A percentile compares a stretch with the other conserved stretches of the same genome.
Conservation (phyloP, 2,888 invertebrate genomes). For the Ormyrus labotus region DNA sequence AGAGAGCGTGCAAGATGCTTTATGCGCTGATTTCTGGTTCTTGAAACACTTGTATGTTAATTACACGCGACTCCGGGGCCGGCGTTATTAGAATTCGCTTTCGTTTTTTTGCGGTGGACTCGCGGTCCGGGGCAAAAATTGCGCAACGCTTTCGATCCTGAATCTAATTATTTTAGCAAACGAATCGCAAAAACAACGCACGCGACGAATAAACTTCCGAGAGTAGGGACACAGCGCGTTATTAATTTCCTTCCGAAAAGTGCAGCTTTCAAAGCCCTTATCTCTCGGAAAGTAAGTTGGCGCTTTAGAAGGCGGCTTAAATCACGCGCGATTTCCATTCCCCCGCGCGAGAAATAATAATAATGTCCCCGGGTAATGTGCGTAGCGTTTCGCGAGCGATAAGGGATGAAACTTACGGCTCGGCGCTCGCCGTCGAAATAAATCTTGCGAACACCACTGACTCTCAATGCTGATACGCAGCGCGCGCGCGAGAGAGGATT, state of each 20-base stretch:
- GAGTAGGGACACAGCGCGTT: no score
- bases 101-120: no score
- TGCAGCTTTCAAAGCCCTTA: no score
- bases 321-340: slow-evolving; percentile 6
- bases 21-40: no score
- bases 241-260: no score
- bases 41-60: not conserved
- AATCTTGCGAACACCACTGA: slow-evolving; percentile 48
- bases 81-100: not conserved
- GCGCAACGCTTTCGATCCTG: no score
- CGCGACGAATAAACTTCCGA: no score
- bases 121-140: no score
- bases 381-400: slow-evolving; percentile 37
- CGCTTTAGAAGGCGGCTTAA: slow-evolving; percentile 11
- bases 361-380: slow-evolving; percentile 18
- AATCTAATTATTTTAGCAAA: no score
- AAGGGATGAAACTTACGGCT: slow-evolving; percentile 53
- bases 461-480: slow-evolving; percentile 31
- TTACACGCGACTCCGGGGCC: not conserved
- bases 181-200: no score
- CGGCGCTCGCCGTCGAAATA: slow-evolving; percentile 39
- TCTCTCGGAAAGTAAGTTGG: not conserved
- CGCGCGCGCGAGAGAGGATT: slow-evolving; percentile 19
- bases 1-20: no score
- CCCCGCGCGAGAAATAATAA: slow-evolving; percentile 16